Evolutionary conservation across 2,888 invertebrate genomes (phyloP).

Genomic region (Sarcophaga rosellei): DNA sequence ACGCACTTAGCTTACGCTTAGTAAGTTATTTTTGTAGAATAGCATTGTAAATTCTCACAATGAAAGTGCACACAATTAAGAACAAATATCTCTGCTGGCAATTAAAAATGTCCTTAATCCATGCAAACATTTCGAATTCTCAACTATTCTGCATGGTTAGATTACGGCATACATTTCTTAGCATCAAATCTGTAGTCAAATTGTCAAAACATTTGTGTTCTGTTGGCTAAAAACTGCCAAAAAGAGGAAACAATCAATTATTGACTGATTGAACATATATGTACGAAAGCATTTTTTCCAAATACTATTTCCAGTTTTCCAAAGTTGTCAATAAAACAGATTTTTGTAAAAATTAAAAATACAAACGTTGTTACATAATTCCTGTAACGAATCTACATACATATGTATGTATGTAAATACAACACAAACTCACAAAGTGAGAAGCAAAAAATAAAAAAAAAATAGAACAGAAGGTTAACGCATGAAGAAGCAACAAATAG

Average conservation of each 20-base stretch:
- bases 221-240: neutral
- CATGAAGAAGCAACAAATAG: conserved; percentile 34
- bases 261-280: neutral
- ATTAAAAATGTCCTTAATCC: too few relatives aligned
- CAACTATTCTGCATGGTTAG: too few relatives aligned
- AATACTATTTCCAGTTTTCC: conserved; percentile 2
- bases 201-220: neutral
- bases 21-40: too few relatives aligned
- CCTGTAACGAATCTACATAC: neutral
- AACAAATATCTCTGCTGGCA: too few relatives aligned
- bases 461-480: conserved; percentile 5
- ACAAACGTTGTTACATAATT: conserved; percentile 29
- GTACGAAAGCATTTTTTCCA: too few relatives aligned
- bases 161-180: too few relatives aligned
- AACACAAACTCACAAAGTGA: neutral
- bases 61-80: too few relatives aligned
- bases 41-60: too few relatives aligned
- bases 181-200: neutral
- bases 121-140: too few relatives aligned
- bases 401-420: neutral
- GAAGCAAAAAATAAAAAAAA: neutral
- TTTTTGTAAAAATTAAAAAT: conserved; percentile 40
- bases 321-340: conserved; percentile 30
- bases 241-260: conserved; percentile 15
- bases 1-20: too few relatives aligned